Percentiles rank a stretch among this genome's conserved stretches.
These are phyloP conservation scores for Poecilia wingei DNA, from an alignment of 2,797 vertebrate species.

Conservation along the genomic window DNA sequence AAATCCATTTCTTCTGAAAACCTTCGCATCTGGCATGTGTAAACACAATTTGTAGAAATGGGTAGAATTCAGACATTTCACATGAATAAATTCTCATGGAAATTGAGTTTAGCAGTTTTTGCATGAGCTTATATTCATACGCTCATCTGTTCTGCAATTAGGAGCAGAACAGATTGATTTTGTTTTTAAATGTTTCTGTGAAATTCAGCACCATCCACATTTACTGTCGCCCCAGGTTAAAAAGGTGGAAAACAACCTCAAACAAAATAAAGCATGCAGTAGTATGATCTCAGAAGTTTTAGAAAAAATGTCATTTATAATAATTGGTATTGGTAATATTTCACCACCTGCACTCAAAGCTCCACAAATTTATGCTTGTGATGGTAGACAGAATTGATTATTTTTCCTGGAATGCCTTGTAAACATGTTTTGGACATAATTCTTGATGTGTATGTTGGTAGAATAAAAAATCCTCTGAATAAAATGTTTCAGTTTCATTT, in stretches of 20 bases:
- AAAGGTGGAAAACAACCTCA: not conserved
- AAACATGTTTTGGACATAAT: not conserved
- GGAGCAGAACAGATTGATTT: not conserved
- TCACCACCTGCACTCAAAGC: not conserved
- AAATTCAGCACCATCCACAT: not conserved
- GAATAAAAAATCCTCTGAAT: too few species aligned
- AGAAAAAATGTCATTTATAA: not conserved
- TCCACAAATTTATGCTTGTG: not conserved
- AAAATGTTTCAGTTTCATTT: not conserved
- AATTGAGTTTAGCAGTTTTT: not conserved
- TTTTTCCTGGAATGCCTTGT: not conserved
- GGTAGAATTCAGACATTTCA: slow-evolving; percentile 9
- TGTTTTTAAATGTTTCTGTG: not conserved
- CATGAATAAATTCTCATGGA: not conserved
- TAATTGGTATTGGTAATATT: not conserved
- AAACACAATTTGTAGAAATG: not conserved
- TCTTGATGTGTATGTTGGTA: not conserved
- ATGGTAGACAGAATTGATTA: not conserved
- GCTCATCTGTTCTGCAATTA: too few species aligned
- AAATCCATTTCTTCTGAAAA: not conserved
- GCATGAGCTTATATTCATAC: slow-evolving; percentile 9
- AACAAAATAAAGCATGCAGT: not conserved
- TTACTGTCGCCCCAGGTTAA: not conserved
- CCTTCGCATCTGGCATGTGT: not conserved
- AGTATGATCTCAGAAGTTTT: not conserved